phyloP scores from a whole-genome alignment of 2,113 vertebrate genomes.

The Aplodontia rufa region DNA sequence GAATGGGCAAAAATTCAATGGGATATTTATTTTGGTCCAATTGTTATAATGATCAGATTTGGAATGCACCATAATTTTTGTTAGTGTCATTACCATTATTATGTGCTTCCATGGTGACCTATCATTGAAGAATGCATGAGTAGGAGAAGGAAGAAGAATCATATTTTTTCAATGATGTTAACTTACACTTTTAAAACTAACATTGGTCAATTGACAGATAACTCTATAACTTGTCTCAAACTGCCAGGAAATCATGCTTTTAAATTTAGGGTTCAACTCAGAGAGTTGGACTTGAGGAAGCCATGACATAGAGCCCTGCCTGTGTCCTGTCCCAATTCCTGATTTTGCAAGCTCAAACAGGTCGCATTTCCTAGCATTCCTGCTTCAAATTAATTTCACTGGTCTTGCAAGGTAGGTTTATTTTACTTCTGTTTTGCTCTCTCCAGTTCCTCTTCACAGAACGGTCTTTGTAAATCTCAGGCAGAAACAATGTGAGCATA shows the following conservation, averaged over 20 bases:
- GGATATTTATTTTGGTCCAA: not conserved
- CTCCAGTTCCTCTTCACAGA: not conserved
- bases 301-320: not conserved
- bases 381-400: constrained; percentile 20
- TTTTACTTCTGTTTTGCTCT: not conserved
- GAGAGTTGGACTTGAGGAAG: not conserved
- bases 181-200: constrained; percentile 2
- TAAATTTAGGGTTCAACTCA: not conserved
- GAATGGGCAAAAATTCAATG: not conserved
- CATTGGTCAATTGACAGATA: not conserved
- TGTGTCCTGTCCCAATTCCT: not conserved
- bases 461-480: not conserved
- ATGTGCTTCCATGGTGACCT: not conserved
- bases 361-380: not conserved
- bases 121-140: not conserved
- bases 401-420: not conserved
- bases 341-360: not conserved
- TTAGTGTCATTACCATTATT: not conserved
- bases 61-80: not conserved
- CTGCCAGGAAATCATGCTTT: not conserved
- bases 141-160: not conserved
- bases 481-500: not conserved
- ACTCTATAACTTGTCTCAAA: not conserved
- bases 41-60: not conserved
- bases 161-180: not conserved